These are phyloP conservation scores for Emydocephalus ijimae DNA, from an alignment of 2,113 vertebrate species.

Conservation along the genomic window DNA sequence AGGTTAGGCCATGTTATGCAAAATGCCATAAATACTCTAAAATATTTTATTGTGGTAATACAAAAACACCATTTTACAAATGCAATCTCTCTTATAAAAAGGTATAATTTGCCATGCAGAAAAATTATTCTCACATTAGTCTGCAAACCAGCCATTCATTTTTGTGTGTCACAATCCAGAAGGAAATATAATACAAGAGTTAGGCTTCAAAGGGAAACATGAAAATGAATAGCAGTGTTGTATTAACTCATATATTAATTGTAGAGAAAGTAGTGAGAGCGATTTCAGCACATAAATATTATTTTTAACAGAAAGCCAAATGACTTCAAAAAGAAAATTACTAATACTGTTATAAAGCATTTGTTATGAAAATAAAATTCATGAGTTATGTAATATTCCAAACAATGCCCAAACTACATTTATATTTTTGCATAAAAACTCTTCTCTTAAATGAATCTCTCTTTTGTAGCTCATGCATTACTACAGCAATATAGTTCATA, in stretches of 20 bases:
- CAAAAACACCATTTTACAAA: slow-evolving; percentile 53
- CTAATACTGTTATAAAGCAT: not conserved
- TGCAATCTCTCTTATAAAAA: not conserved
- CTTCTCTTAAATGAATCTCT: slow-evolving; percentile 30
- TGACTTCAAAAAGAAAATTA: slow-evolving; percentile 47
- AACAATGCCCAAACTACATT: slow-evolving; percentile 39
- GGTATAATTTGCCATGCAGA: slow-evolving; percentile 23
- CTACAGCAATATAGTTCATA: not conserved
- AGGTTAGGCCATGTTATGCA: slow-evolving; percentile 4
- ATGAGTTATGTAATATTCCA: slow-evolving; percentile 37
- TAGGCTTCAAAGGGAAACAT: not conserved
- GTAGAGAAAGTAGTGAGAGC: slow-evolving; percentile 2
- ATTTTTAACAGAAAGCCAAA: not conserved
- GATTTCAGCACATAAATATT: not conserved
- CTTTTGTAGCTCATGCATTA: not conserved
- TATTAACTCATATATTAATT: not conserved
- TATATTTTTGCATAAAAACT: not conserved
- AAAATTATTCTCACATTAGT: not conserved
- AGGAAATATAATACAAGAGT: slow-evolving; percentile 4
- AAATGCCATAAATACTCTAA: slow-evolving; percentile 17
- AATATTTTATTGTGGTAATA: slow-evolving; percentile 56
- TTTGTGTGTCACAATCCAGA: not conserved
- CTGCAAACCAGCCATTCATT: not conserved
- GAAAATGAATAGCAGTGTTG: not conserved
- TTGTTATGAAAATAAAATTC: not conserved